Conservation (phyloP, 2,888 invertebrate genomes). For the Drosophila heteroneura region DNA sequence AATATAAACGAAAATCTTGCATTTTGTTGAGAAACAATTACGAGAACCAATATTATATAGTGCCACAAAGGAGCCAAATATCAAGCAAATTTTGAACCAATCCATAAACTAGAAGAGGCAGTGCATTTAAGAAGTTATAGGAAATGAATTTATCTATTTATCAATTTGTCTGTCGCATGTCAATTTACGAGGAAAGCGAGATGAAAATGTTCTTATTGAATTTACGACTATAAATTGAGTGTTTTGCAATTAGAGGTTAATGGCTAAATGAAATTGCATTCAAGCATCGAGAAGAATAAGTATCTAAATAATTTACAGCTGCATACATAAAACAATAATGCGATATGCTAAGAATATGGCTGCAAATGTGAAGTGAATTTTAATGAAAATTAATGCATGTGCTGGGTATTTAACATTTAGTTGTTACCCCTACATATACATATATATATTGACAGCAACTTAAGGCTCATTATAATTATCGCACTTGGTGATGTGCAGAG, state of each 20-base stretch:
- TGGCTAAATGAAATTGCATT: neutral
- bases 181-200: neutral
- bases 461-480: constrained; percentile 49
- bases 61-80: neutral
- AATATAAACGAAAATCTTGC: too few relatives aligned
- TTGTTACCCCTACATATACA: neutral
- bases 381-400: neutral
- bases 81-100: neutral
- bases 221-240: neutral
- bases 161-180: neutral
- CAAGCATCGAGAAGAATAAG: neutral
- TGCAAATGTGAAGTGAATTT: neutral
- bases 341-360: neutral
- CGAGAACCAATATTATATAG: neutral
- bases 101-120: too few relatives aligned
- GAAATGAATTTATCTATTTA: neutral
- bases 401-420: neutral
- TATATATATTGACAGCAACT: constrained; percentile 38
- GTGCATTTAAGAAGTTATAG: too few relatives aligned
- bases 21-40: neutral
- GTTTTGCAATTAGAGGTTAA: neutral
- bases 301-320: neutral
- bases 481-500: constrained; percentile 7
- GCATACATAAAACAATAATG: neutral
- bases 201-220: neutral